Conservation (phyloP, 2,113 vertebrate genomes). For the Chaetodon trifascialis region DNA sequence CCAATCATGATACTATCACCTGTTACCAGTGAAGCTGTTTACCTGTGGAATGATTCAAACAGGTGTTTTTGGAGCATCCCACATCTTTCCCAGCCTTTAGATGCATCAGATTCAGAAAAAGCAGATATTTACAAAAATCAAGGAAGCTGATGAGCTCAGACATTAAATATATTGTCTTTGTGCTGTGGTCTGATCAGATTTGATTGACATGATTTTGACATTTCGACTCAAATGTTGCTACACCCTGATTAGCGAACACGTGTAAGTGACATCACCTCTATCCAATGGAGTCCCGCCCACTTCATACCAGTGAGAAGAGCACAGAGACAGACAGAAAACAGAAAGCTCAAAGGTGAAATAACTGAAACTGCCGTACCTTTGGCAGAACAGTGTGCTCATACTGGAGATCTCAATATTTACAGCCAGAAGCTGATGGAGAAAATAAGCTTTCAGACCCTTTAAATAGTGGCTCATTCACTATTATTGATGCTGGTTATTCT, state of each 20-base stretch:
- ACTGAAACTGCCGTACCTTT: background rate
- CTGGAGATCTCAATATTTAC: background rate
- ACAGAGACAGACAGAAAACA: background rate
- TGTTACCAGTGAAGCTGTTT: no score
- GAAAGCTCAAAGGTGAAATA: background rate
- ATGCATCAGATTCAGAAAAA: no score
- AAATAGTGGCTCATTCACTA: background rate
- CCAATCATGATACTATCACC: no score
- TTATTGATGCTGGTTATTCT: conserved; percentile 19
- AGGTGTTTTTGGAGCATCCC: no score
- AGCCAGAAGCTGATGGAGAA: background rate
- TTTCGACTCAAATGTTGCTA: background rate
- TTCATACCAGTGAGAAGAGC: background rate
- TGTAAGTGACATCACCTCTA: background rate
- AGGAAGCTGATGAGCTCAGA: no score
- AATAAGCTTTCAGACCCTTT: background rate
- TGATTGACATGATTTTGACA: background rate
- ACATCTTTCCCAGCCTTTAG: no score
- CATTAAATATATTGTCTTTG: no score
- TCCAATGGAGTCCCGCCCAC: background rate
- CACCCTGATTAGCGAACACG: background rate
- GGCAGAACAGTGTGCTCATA: background rate
- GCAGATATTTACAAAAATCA: no score
- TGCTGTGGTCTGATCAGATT: background rate
- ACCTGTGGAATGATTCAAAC: no score